Evolutionary conservation across 2,888 invertebrate species (phyloP).

Genomic region (Melinaea marsaeus): DNA sequence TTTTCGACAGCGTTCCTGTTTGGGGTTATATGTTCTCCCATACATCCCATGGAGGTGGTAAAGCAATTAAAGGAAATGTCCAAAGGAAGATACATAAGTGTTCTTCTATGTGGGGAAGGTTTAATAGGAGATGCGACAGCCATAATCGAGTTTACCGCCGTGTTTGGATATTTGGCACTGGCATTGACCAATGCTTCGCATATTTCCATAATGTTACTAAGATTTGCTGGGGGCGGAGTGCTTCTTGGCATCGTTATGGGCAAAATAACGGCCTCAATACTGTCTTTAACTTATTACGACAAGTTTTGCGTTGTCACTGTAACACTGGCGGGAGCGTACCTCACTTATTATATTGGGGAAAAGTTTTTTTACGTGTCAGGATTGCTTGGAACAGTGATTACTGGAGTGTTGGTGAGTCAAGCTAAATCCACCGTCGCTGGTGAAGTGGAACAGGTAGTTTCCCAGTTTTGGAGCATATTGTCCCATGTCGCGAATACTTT

Average conservation of each 20-base stretch:
- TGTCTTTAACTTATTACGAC: slow-evolving; percentile 63
- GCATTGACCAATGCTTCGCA: slow-evolving; percentile 53
- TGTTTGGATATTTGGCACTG: slow-evolving; percentile 56
- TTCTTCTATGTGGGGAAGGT: slow-evolving; percentile 62
- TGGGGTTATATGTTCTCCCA: slow-evolving; percentile 63
- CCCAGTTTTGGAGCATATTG: slow-evolving; percentile 59
- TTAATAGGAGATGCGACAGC: slow-evolving; percentile 63
- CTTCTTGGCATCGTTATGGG: slow-evolving; percentile 63
- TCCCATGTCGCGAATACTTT: slow-evolving; percentile 71
- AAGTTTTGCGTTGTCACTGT: slow-evolving; percentile 58
- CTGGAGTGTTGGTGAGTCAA: slow-evolving; percentile 60
- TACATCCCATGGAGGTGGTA: slow-evolving; percentile 66
- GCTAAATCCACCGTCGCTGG: slow-evolving; percentile 59
- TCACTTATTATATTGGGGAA: slow-evolving; percentile 67
- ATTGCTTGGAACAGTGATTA: slow-evolving; percentile 56
- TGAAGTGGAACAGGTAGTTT: slow-evolving; percentile 59
- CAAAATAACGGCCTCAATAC: slow-evolving; percentile 49
- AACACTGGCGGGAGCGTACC: slow-evolving; percentile 57
- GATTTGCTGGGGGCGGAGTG: slow-evolving; percentile 61
- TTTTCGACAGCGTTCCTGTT: slow-evolving; percentile 57
- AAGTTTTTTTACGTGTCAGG: slow-evolving; percentile 68
- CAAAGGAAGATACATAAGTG: slow-evolving; percentile 64
- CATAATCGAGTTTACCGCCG: slow-evolving; percentile 64
- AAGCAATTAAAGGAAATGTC: slow-evolving; percentile 55
- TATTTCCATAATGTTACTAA: slow-evolving; percentile 52